These are phyloP conservation scores for Phaethornis superciliosus DNA, from an alignment of 2,113 vertebrate genomes.

Conservation along the genomic window DNA sequence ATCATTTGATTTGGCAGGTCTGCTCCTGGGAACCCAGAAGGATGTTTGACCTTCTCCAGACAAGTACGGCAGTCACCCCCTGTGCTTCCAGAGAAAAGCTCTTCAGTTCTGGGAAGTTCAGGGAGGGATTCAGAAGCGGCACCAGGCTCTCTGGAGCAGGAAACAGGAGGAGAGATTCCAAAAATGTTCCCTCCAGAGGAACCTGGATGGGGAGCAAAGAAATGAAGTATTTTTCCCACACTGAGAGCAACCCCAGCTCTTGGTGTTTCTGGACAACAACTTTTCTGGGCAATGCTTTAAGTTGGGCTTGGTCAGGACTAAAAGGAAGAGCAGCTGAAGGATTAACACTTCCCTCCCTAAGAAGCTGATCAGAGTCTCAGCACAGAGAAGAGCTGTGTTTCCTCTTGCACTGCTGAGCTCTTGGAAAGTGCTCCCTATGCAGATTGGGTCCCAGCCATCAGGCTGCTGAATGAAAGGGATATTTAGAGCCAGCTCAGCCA, in stretches of 20 bases:
- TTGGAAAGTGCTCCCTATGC: neutral
- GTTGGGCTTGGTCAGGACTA: neutral
- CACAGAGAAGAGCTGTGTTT: neutral
- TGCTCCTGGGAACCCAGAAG: conserved; percentile 1
- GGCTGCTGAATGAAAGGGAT: conserved; percentile 28
- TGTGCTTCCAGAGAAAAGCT: neutral
- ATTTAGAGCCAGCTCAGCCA: neutral
- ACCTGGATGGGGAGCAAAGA: neutral
- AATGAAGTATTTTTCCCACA: neutral
- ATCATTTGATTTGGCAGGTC: conserved; percentile 32
- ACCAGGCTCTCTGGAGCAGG: neutral
- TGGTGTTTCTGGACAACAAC: neutral
- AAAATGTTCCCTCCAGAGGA: neutral
- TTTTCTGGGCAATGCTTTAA: neutral
- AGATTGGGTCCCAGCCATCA: neutral
- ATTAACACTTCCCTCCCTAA: neutral
- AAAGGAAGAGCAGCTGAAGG: neutral
- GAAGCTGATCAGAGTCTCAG: neutral
- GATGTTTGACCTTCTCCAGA: conserved; percentile 31
- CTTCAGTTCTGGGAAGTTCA: neutral
- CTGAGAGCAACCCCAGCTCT: neutral
- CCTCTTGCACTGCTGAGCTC: neutral
- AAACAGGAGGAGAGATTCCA: neutral
- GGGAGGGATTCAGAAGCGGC: neutral
- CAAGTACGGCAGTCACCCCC: rapidly evolving